These are phyloP conservation scores for Muscidifurax raptorellus DNA, from an alignment of 1,140 invertebrate genomes.

Conservation along the genomic window DNA sequence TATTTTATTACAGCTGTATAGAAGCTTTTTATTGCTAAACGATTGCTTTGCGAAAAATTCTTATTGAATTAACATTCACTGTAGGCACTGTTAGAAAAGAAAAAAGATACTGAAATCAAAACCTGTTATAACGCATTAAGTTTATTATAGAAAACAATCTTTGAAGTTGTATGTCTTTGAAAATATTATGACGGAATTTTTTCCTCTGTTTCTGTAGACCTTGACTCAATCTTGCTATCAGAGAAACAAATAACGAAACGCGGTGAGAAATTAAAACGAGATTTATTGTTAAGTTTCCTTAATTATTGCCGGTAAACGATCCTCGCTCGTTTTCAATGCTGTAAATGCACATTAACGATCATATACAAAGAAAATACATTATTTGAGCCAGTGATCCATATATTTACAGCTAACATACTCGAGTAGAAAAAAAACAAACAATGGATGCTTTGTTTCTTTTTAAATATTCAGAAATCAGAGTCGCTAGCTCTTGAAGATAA, in stretches of 20 bases:
- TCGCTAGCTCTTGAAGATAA: too few relatives aligned
- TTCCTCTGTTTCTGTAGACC: neutral
- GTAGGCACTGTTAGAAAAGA: neutral
- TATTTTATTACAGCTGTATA: neutral
- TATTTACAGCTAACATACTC: neutral
- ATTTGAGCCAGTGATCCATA: neutral
- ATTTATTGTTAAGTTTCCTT: conserved; percentile 9
- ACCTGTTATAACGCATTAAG: neutral
- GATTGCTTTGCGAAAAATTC: neutral
- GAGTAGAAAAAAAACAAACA: too few relatives aligned
- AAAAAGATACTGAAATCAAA: neutral
- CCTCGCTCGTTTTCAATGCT: too few relatives aligned
- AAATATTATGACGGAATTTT: neutral
- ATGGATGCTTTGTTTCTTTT: too few relatives aligned
- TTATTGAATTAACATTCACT: neutral
- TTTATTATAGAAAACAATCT: neutral
- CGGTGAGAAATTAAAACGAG: neutral
- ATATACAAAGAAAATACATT: neutral
- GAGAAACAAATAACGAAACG: neutral
- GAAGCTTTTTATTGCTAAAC: neutral
- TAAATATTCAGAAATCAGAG: neutral
- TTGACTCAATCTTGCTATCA: neutral
- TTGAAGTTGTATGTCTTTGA: neutral
- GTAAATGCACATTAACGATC: neutral
- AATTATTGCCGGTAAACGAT: neutral